Conservation (phyloP, 2,113 vertebrate species). For the Oryzias celebensis region DNA sequence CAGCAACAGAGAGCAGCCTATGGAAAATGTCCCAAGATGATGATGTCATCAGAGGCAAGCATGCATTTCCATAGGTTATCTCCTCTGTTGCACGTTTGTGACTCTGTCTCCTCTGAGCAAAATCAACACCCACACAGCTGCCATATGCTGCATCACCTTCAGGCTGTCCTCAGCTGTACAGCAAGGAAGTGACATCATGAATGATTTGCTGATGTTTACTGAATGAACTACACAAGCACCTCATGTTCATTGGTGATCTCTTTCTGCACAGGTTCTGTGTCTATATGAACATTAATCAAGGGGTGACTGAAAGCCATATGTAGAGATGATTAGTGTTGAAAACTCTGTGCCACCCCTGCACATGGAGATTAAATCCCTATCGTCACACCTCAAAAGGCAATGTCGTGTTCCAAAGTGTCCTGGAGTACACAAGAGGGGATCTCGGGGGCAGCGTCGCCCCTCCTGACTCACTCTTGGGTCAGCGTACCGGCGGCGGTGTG, state of each 20-base stretch:
- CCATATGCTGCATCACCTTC: constrained; percentile 68
- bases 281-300: constrained; percentile 70
- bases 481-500: constrained; percentile 28
- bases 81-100: constrained; percentile 30
- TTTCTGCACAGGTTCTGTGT: constrained; percentile 61
- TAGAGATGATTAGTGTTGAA: constrained; percentile 68
- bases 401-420: constrained; percentile 44
- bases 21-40: constrained; percentile 66
- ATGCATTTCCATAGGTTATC: constrained; percentile 52
- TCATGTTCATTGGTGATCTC: constrained; percentile 66
- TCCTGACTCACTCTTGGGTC: constrained; percentile 26
- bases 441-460: constrained; percentile 50
- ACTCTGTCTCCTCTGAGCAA: constrained; percentile 13
- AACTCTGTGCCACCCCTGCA: constrained; percentile 36
- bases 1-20: constrained; percentile 80
- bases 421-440: constrained; percentile 50
- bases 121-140: constrained; percentile 17
- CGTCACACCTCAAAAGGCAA: constrained; percentile 34
- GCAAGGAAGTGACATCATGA: constrained; percentile 45
- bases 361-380: constrained; percentile 42
- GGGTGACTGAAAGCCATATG: constrained; percentile 56
- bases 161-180: constrained; percentile 57
- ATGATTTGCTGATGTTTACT: constrained; percentile 62
- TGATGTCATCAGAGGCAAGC: constrained; percentile 77
- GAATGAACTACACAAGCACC: constrained; percentile 63